Evolutionary conservation across 2,888 invertebrate genomes (phyloP), one percentile per base, ranked within the genome.

Genomic region (Altica lythri): DNA sequence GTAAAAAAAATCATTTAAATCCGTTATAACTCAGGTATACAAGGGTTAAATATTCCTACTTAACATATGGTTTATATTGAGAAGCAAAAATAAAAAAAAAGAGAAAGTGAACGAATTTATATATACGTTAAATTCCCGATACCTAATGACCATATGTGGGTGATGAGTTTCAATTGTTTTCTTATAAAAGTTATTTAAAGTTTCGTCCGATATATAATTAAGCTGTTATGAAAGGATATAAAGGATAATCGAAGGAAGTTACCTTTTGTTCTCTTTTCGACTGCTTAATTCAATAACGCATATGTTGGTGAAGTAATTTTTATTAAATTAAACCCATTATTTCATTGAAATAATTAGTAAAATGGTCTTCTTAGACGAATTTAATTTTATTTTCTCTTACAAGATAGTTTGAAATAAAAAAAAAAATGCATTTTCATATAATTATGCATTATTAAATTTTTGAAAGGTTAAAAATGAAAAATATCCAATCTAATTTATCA

Each of bases 151-250:
- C 66, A 66, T 68, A 67, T 68, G 68, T 66, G 64, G 68, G 68
- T 66, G 69, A 68, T 64, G 66, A 66, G 61, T 61, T 68, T 66
- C 68, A 69, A 69, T 69, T 69, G 68, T 68, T 68, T 68, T 65
- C 66, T 61, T 65, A 57, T 56, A 59, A 65, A 69, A 67, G 64
- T 67, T 68, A 68, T 68, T 69, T 66, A 65, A 63, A 65, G 60
- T 57, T 64, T 59, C 55, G 47, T 57, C 56, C 58, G 56, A 63
- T 64, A 62, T 69, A 69, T 69, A 69, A 69, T 69, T 67, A 69
- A 68, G 64, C 63, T 59, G 65, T 68, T 66, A 67, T 61, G 62
- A 62, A 58, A 61, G 59, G 53, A 55, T 52, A 49, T 54, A 50
- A 57, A 60, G 60, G 61, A 63, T 56, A 57, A 60, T 60, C 60